Evolutionary conservation across 2,113 vertebrate species (phyloP).

Genomic region (Rana temporaria): DNA sequence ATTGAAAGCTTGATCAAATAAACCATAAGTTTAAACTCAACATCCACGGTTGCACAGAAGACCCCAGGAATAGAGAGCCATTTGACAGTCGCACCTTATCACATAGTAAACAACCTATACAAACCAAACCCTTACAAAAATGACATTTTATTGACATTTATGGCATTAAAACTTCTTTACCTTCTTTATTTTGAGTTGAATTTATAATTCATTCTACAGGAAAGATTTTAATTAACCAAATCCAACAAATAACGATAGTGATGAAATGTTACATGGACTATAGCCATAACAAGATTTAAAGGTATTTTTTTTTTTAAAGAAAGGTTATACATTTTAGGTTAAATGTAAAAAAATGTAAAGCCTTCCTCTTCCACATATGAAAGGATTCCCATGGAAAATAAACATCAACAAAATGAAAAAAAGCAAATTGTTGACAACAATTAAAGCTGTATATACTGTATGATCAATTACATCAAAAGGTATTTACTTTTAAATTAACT

Average conservation of each 20-base stretch:
- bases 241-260: background rate
- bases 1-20: constrained; percentile 99
- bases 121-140: constrained; percentile 70
- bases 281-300: background rate
- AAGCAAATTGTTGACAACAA: background rate
- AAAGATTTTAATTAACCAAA: background rate
- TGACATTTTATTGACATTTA: constrained; percentile 38
- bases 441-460: background rate
- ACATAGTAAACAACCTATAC: constrained; percentile 44
- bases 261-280: background rate
- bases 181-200: constrained; percentile 73
- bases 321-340: background rate
- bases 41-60: constrained; percentile 97
- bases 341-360: background rate
- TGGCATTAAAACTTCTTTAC: constrained; percentile 62
- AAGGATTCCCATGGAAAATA: background rate
- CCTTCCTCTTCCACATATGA: background rate
- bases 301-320: background rate
- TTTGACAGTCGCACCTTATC: constrained; percentile 14
- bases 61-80: constrained; percentile 89
- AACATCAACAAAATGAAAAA: background rate
- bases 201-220: background rate
- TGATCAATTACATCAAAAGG: constrained; percentile 13
- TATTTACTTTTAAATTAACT: background rate
- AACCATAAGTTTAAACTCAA: constrained; percentile 95